A percentile compares a stretch with the other conserved stretches of the same genome.
phyloP scores from a whole-genome alignment of 2,797 vertebrate genomes.

The Podarcis siculus region DNA sequence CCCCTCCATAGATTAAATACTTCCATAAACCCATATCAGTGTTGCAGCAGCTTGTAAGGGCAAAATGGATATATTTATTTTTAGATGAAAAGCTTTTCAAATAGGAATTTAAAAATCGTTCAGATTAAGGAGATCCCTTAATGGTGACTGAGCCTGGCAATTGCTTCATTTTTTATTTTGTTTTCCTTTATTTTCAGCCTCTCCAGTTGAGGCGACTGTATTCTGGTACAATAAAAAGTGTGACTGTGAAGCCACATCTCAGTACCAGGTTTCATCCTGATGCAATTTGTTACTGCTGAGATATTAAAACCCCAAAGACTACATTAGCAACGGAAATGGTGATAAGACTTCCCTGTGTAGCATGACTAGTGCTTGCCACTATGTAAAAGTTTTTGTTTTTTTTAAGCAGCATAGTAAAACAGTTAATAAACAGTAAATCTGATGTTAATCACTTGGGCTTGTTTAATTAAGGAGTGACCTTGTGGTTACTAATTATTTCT shows the following conservation, averaged over 20 bases:
- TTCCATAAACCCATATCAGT: not conserved
- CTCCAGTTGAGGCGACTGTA: not conserved
- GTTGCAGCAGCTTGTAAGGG: not conserved
- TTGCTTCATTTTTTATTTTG: conserved; percentile 3
- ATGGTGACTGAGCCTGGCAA: conserved; percentile 14
- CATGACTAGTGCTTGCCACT: conserved; percentile 13
- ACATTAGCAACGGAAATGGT: conserved; percentile 45
- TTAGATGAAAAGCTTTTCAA: not conserved
- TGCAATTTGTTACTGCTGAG: conserved; percentile 51
- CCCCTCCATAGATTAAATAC: not conserved
- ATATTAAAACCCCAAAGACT: conserved; percentile 49
- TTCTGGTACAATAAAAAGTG: not conserved
- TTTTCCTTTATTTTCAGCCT: not conserved
- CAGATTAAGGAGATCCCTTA: not conserved
- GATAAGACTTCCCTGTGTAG: conserved; percentile 8
- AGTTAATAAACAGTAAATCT: conserved; percentile 33
- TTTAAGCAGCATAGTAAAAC: not conserved
- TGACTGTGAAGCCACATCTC: conserved; percentile 20
- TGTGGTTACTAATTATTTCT: conserved; percentile 57
- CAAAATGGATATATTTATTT: not conserved
- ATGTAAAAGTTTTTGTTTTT: not conserved
- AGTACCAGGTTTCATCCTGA: conserved; percentile 29
- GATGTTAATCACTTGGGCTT: not conserved
- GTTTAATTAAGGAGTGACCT: conserved; percentile 26
- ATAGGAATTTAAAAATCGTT: not conserved